phyloP scores from a whole-genome alignment of 2,113 vertebrate species.

The Barnardius zonarius region DNA sequence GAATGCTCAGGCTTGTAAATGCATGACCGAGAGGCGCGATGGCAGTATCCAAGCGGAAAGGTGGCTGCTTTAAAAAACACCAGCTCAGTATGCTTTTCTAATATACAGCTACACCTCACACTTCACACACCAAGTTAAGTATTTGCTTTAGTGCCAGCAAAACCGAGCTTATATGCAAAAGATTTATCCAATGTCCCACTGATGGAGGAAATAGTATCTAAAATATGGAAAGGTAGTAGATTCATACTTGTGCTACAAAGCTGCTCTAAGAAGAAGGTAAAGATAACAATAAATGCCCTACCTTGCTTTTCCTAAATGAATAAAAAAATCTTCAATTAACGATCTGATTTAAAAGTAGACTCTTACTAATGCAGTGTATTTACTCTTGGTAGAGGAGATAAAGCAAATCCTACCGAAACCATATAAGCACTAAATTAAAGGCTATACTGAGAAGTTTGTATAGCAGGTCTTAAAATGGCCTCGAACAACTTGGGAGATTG shows the following conservation, averaged over 20 bases:
- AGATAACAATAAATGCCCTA: neutral
- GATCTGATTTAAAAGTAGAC: neutral
- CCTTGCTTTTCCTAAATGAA: neutral
- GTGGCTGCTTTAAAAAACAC: neutral
- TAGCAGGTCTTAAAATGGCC: neutral
- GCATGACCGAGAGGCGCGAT: neutral
- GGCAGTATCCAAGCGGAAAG: neutral
- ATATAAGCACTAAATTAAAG: neutral
- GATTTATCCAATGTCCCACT: neutral
- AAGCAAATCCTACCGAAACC: neutral
- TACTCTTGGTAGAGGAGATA: neutral
- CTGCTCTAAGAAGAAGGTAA: neutral
- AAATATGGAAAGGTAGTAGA: neutral
- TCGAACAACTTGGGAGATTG: neutral
- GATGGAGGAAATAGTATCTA: neutral
- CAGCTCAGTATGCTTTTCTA: neutral
- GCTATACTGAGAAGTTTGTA: neutral
- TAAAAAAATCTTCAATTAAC: neutral
- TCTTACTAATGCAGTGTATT: neutral
- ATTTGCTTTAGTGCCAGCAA: neutral
- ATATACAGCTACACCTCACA: neutral
- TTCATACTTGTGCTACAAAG: neutral
- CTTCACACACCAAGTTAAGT: neutral
- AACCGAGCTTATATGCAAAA: neutral
- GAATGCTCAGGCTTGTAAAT: slow-evolving; percentile 13